phyloP scores from a whole-genome alignment of 2,113 vertebrate genomes.

The Muntiacus muntjak region DNA sequence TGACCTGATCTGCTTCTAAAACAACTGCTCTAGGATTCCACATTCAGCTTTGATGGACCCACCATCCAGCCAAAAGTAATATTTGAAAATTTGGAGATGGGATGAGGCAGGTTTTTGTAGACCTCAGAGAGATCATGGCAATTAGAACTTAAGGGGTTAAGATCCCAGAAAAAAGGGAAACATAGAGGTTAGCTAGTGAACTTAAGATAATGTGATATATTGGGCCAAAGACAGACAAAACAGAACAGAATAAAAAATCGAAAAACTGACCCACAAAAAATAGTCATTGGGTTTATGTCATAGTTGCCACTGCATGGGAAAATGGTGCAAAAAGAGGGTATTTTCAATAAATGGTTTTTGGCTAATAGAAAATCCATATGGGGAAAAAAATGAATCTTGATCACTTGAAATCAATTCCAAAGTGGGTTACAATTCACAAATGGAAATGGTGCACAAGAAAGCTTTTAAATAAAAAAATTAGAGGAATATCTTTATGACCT shows the following conservation, averaged over 20 bases:
- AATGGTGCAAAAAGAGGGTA: not conserved
- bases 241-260: not conserved
- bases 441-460: not conserved
- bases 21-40: not conserved
- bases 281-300: not conserved
- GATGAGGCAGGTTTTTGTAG: not conserved
- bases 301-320: not conserved
- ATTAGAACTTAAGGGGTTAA: not conserved
- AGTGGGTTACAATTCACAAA: not conserved
- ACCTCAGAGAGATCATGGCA: not conserved
- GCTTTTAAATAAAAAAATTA: not conserved
- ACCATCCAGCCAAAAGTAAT: not conserved
- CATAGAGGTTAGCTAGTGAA: not conserved
- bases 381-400: not conserved
- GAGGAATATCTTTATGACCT: not conserved
- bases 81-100: not conserved
- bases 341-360: not conserved
- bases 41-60: not conserved
- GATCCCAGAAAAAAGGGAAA: not conserved
- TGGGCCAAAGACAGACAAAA: not conserved
- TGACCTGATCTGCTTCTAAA: not conserved
- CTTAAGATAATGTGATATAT: not conserved
- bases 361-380: not conserved
- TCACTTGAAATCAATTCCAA: not conserved
- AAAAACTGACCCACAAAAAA: not conserved